Base-by-base conservation (phyloP, 2,797 vertebrate species). In the Siniperca scherzeri region DNA sequence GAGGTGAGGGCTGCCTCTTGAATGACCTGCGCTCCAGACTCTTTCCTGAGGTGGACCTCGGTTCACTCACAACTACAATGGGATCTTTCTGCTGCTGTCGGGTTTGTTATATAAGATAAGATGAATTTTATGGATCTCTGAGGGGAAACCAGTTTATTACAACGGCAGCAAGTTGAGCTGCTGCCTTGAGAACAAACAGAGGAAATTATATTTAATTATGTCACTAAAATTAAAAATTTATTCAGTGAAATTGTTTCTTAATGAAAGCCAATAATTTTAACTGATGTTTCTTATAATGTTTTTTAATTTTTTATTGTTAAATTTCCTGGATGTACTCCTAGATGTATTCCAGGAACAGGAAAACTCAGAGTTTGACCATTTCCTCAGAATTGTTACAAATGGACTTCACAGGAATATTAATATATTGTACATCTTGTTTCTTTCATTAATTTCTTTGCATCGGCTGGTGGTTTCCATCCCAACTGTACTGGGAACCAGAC, bases 1-100 rank as follows among this genome's bases (percentile, higher is more conserved):
- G 88, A 86, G 87, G 69, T 72, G 81, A 82, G 61, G 19, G 55
- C 85, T 61, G 83, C 67, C 82, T 84, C 40, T 6, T 59, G 71
- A 71, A 30, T 81, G 79, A 84, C 74, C 87, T 10, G 40, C 2
- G 19, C 60, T 80, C 42, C 80, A 79, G 72, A 84, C 64, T 74
- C 68, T 65, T 74, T 82, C 52, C 82, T 25, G 53, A 80, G 65
- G 78, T 65, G 59, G 78, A 75, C 30, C 67, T 56, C 50, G 2
- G 74, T 82, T 86, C 81, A 61, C 53, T 56, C 7, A 0, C 71
- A 0, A 11, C 67, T 12, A 71, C 78, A 56, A 46, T 25, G 65
- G 42, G 67, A 80, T 76, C 55, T 68, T 69, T 70, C 74, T 74
- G 66, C 74, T 17, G 82, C 64, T 46, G 78, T 64, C 7, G 0